These are phyloP conservation scores for Fopius arisanus DNA, from an alignment of 1,140 invertebrate species.

Conservation along the genomic window DNA sequence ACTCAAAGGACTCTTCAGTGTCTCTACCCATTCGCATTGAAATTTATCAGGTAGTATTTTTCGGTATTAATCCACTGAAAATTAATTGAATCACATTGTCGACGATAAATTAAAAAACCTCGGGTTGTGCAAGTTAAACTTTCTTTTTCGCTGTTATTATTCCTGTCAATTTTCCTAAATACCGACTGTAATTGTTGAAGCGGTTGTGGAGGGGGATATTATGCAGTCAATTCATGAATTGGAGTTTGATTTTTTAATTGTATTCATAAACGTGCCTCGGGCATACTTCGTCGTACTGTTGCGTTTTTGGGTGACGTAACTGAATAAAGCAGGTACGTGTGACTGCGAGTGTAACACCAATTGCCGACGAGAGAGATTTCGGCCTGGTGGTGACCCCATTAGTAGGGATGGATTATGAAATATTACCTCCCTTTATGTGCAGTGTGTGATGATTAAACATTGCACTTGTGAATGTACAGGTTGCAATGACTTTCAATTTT, in stretches of 20 bases:
- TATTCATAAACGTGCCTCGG: background rate
- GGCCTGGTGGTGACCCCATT: slow-evolving; percentile 27
- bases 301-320: slow-evolving; percentile 24
- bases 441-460: background rate
- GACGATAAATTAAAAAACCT: background rate
- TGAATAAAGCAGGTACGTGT: slow-evolving; percentile 7
- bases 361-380: slow-evolving; percentile 29
- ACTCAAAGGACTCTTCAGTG: background rate
- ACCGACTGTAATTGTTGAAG: background rate
- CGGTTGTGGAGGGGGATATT: background rate
- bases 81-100: background rate
- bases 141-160: background rate
- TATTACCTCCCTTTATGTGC: background rate
- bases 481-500: slow-evolving; percentile 14
- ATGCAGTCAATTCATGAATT: background rate
- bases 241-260: slow-evolving; percentile 11
- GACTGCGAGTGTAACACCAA: background rate
- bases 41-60: too few relatives aligned
- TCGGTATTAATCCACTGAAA: background rate
- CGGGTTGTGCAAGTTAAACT: background rate
- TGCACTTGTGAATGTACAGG: slow-evolving; percentile 3
- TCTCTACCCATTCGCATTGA: too few relatives aligned
- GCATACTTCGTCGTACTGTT: slow-evolving; percentile 6
- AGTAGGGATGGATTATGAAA: slow-evolving; percentile 31
- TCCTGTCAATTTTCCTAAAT: background rate